These are phyloP conservation scores for Lochmaea crataegi DNA, from an alignment of 2,888 invertebrate genomes.

Conservation along the genomic window DNA sequence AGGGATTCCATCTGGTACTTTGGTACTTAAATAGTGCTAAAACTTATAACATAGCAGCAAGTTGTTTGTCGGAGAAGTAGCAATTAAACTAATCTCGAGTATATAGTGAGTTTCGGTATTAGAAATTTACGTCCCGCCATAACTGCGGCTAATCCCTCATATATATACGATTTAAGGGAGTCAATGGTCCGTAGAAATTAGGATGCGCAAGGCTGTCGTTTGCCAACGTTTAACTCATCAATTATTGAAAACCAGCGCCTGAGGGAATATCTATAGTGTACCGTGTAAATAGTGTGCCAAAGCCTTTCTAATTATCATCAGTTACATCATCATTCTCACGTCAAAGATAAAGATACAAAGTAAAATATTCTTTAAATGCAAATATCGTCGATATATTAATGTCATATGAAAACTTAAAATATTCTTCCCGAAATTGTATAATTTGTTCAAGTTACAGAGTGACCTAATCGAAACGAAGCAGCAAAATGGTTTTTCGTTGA, in stretches of 20 bases:
- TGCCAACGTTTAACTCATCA: slow-evolving; percentile 25
- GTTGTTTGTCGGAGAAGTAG: slow-evolving; percentile 52
- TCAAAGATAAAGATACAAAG: too few relatives aligned
- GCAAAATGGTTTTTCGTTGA: too few relatives aligned
- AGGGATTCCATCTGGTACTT: slow-evolving; percentile 47
- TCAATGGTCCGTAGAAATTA: slow-evolving; percentile 60
- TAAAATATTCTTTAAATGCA: too few relatives aligned
- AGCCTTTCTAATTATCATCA: background rate
- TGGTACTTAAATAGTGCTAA: slow-evolving; percentile 47
- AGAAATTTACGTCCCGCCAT: slow-evolving; percentile 58
- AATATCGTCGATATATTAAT: too few relatives aligned
- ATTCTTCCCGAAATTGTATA: too few relatives aligned
- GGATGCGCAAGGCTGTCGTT: slow-evolving; percentile 38
- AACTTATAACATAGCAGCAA: slow-evolving; percentile 50
- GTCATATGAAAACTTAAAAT: too few relatives aligned
- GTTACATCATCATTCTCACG: background rate
- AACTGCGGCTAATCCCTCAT: slow-evolving; percentile 57
- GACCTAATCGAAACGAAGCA: too few relatives aligned
- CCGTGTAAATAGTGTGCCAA: background rate
- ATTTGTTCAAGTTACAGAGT: too few relatives aligned
- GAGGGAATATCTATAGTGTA: background rate
- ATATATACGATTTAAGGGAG: slow-evolving; percentile 41
- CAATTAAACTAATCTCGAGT: slow-evolving; percentile 60
- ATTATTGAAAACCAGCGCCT: slow-evolving; percentile 21
- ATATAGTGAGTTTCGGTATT: slow-evolving; percentile 48